phyloP scores from a whole-genome alignment of 2,797 vertebrate species.

The Parambassis ranga region DNA sequence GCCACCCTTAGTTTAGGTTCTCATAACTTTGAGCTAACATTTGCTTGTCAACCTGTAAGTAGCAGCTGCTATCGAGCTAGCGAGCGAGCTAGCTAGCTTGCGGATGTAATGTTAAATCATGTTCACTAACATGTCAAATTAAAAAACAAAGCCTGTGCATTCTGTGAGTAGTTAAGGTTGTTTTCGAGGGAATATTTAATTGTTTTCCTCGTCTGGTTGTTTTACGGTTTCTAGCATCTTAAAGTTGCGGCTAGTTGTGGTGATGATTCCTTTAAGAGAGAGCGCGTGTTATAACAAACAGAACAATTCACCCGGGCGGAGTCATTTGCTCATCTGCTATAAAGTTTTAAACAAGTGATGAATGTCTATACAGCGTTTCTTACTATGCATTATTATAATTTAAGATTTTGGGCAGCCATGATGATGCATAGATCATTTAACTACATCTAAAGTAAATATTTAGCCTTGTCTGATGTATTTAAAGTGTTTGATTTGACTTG shows the following conservation, averaged over 20 bases:
- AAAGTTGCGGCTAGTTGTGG: conserved; percentile 14
- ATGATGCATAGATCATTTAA: no score
- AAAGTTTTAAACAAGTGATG: no score
- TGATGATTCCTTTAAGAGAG: not conserved
- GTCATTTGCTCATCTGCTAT: not conserved
- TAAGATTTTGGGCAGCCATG: no score
- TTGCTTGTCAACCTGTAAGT: conserved; percentile 16
- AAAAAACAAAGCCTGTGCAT: not conserved
- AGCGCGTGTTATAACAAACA: conserved; percentile 20
- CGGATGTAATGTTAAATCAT: not conserved
- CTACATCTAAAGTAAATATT: no score
- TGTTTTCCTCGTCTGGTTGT: not conserved
- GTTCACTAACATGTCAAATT: no score
- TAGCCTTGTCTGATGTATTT: no score
- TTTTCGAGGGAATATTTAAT: accelerated
- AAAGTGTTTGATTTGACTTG: no score
- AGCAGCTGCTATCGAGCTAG: conserved; percentile 29
- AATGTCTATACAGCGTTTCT: no score
- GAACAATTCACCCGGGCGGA: conserved; percentile 32
- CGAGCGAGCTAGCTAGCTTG: conserved; percentile 32
- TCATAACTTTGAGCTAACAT: not conserved
- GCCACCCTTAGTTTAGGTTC: not conserved
- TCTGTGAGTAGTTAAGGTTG: not conserved
- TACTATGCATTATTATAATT: no score
- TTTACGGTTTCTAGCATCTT: not conserved